Conservation (phyloP, 2,888 invertebrate species). For the Nephrotoma flavescens region DNA sequence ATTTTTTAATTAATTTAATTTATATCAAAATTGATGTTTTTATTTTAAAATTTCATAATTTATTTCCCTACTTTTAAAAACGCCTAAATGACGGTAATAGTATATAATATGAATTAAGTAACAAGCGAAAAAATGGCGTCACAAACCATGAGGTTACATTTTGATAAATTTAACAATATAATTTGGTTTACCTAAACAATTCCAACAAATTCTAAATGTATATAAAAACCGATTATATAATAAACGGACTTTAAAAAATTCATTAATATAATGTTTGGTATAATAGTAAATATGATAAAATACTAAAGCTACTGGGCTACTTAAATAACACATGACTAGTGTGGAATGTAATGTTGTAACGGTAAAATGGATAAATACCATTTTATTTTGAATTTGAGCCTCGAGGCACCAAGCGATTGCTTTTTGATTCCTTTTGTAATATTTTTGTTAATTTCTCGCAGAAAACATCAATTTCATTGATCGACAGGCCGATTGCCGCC, state of each 20-base stretch:
- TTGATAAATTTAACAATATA: background rate
- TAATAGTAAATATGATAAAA: background rate
- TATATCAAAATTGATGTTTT: background rate
- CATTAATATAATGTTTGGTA: background rate
- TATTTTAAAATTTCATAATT: background rate
- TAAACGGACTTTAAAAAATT: background rate
- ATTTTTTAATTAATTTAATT: background rate
- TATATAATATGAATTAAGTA: background rate
- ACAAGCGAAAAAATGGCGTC: background rate
- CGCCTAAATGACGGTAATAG: background rate
- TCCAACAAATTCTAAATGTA: background rate
- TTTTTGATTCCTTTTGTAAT: background rate
- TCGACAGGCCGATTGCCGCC: slow-evolving; percentile 51
- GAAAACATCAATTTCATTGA: slow-evolving; percentile 52
- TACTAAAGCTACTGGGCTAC: background rate
- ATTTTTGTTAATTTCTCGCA: slow-evolving; percentile 36
- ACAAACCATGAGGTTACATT: background rate
- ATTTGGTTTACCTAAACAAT: background rate
- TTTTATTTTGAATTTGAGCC: background rate
- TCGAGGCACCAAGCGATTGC: background rate
- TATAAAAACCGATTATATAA: background rate
- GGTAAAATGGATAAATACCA: background rate
- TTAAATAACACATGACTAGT: background rate
- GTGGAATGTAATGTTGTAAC: background rate
- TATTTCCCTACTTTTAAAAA: background rate